Conservation (phyloP, 37 sponge, comb jelly and placozoan species). For the Ephydatia muelleri region DNA sequence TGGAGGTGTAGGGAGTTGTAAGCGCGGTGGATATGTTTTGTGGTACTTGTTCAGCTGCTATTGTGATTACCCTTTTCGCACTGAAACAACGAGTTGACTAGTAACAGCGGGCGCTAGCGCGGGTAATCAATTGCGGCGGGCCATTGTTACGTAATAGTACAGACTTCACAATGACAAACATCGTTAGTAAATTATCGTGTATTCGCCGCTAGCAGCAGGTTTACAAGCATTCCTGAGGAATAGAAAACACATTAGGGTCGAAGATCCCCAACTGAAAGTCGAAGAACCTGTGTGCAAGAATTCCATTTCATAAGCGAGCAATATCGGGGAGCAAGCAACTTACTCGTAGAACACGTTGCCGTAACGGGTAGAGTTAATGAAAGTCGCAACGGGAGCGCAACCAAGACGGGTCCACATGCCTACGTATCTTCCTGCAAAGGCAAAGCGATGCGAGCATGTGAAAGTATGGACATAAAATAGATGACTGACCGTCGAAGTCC, state of each 20-base stretch:
- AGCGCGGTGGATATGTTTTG: too few relatives aligned
- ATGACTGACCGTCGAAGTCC: neutral
- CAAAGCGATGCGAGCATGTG: neutral
- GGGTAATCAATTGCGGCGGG: too few relatives aligned
- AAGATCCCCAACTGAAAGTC: conserved; percentile 41
- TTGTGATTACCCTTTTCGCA: too few relatives aligned
- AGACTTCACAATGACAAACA: too few relatives aligned
- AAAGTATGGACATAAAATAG: neutral
- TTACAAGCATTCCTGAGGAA: conserved; percentile 40
- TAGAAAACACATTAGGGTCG: conserved; percentile 53
- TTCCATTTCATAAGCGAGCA: neutral
- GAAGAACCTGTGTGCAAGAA: conserved; percentile 37
- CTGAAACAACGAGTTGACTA: too few relatives aligned
- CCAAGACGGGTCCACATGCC: conserved; percentile 11
- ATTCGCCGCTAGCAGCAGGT: neutral
- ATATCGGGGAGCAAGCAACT: neutral
- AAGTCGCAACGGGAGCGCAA: conserved; percentile 35
- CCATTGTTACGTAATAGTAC: too few relatives aligned
- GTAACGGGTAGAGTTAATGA: neutral
- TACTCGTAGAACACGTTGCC: conserved; percentile 7
- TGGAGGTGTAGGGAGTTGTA: too few relatives aligned
- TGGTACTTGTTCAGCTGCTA: too few relatives aligned
- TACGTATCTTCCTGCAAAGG: neutral
- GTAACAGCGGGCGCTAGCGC: too few relatives aligned
- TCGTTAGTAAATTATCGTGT: neutral